Evolutionary conservation across 1,140 invertebrate genomes (phyloP).

Genomic region (Cydia amplana): DNA sequence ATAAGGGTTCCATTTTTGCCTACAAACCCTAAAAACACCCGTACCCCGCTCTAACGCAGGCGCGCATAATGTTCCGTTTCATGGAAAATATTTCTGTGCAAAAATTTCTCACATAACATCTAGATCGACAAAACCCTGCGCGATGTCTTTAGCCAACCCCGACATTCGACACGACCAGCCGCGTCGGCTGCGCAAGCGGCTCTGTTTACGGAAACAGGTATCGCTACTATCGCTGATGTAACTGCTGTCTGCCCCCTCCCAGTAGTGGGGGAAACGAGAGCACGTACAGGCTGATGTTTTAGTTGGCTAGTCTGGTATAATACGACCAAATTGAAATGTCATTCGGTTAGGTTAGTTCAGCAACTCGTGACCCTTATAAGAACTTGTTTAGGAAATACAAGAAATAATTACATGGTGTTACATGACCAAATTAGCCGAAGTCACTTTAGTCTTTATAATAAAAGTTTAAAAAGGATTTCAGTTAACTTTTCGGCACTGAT

Average conservation of each 20-base stretch:
- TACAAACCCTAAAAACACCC: no score
- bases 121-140: not conserved
- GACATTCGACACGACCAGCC: not conserved
- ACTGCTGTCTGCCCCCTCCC: constrained; percentile 16
- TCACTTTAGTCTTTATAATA: no score
- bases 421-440: no score
- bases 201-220: constrained; percentile 29
- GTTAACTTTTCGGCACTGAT: no score
- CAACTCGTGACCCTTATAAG: not conserved
- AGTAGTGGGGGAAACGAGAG: not conserved
- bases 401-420: no score
- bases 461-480: no score
- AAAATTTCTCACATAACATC: no score
- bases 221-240: constrained; percentile 8
- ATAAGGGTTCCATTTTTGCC: no score
- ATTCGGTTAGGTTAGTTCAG: not conserved
- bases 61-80: no score
- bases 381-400: not conserved
- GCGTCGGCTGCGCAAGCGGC: constrained; percentile 9
- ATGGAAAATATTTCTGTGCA: no score
- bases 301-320: not conserved
- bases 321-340: constrained; percentile 4
- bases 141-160: not conserved
- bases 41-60: no score
- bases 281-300: constrained; percentile 27